Evolutionary conservation across 2,113 vertebrate genomes (phyloP), one percentile per base, ranked within the genome.

Genomic region (Zosterops japonicus): DNA sequence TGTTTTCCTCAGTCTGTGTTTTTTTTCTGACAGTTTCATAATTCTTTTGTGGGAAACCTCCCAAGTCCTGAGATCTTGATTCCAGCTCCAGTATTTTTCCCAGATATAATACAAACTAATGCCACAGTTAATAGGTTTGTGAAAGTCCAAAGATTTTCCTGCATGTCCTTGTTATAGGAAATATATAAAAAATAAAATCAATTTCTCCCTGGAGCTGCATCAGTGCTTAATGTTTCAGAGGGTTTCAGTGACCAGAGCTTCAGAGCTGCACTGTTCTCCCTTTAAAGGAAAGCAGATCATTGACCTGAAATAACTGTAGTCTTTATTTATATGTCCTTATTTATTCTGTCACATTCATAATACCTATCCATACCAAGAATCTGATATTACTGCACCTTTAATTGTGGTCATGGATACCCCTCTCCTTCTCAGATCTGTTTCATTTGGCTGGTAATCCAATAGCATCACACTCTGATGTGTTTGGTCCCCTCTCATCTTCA

Each of bases 11-110:
- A 53, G 57, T 61, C 68, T 91, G 59, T 63, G 31, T 11, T 67
- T 87, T 56, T 63, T 71, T 94, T 74, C 68, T 92, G 88, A 86
- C 89, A 81, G 63, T 89, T 96, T 93, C 89, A 44, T 92, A 94
- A 94, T 42, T 83, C 78, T 85, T 90, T 42, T 83, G 13, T 67
- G 68, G 95, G 82, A 94, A 96, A 80, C 19, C 29, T 88, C 86
- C 71, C 76, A 90, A 87, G 75, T 50, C 72, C 90, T 55, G 47
- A 86, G 52, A 81, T 12, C 11, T 25, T 70, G 68, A 92, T 77
- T 95, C 42, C 33, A 77, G 11, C 12, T 92, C 68, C 71, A 86
- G 42, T 88, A 52, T 72, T 95, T 94, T 94, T 86, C 68, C 79
- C 59, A 90, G 44, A 83, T 79, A 88, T 4, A 79, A 28, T 60